A percentile compares a stretch with the other conserved stretches of the same genome.
Evolutionary conservation across 2,888 invertebrate species (phyloP).

Genomic region (Idaea dimidiata): DNA sequence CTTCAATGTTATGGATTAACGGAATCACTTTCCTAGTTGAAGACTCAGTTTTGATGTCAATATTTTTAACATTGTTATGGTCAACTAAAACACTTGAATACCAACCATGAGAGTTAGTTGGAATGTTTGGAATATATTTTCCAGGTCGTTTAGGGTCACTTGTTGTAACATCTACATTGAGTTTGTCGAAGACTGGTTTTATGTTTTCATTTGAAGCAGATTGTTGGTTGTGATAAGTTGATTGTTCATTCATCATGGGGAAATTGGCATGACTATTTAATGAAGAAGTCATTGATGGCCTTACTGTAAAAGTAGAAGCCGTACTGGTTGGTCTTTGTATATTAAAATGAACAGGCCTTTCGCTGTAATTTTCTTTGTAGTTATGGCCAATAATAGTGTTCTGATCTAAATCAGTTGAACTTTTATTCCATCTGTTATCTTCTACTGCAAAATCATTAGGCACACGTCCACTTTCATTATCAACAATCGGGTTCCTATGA

Average conservation of each 20-base stretch:
- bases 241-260: constrained; percentile 62
- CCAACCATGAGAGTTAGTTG: constrained; percentile 75
- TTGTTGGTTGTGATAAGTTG: constrained; percentile 12
- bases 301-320: constrained; percentile 19
- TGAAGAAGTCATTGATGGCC: constrained; percentile 41
- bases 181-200: constrained; percentile 50
- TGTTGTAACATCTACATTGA: constrained; percentile 37
- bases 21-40: constrained; percentile 72
- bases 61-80: constrained; percentile 56
- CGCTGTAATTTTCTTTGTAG: constrained; percentile 23
- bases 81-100: constrained; percentile 61
- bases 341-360: constrained; percentile 18
- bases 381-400: constrained; percentile 32
- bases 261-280: constrained; percentile 75
- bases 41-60: constrained; percentile 56
- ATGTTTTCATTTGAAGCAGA: constrained; percentile 32
- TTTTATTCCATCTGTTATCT: constrained; percentile 68
- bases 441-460: constrained; percentile 45
- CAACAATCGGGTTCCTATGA: constrained; percentile 42
- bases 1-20: constrained; percentile 53
- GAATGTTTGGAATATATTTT: constrained; percentile 62
- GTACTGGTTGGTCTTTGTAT: constrained; percentile 14
- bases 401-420: constrained; percentile 36
- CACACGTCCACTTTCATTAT: constrained; percentile 39
- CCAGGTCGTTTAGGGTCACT: constrained; percentile 53